Evolutionary conservation across 2,797 vertebrate species (phyloP), one percentile per base, ranked within the genome.

Genomic region (Cyclopterus lumpus): DNA sequence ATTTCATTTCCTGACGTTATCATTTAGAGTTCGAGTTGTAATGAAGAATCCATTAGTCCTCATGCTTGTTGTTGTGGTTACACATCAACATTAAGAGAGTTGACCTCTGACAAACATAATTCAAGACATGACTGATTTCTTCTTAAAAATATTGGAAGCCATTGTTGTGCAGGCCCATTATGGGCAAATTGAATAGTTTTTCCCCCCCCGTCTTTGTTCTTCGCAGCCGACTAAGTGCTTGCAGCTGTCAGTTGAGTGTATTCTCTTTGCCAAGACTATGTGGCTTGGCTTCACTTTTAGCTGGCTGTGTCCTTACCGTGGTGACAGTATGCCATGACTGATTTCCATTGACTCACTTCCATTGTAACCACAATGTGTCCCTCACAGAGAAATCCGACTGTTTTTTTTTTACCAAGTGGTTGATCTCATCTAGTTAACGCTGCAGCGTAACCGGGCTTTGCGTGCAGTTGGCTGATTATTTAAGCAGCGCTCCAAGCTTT

Each of bases 331-430:
- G 92, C 93, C 92, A 92, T 74, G 89, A 91, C 91, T 89, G 89
- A 93, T 93, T 93, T 94, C 91, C 89, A 80, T 91, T 88, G 86
- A 92, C 91, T 94, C 86, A 88, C 89, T 92, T 92, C 91, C 86
- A 86, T 84, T 88, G 79, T 75, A 81, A 92, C 91, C 92, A 84
- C 87, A 89, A 82, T 70, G 84, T 89, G 84, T 88, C 85, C 83
- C 90, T 92, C 82, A 72, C 74, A 84, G 73, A 86, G 73, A 91
- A 82, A 75, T 81, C 73, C 0, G 59, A 61, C 73, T 42, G 59
- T 67, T 63, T 48, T 48, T 48, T 48, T 48, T 8, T 87, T 88
- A 77, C 81, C 88, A 88, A 91, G 77, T 77, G 77, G 87, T 88
- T 90, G 88, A 92, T 89, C 90, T 93, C 84, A 87, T 94, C 86